Evolutionary conservation across 2,797 vertebrate genomes (phyloP), one percentile per base, ranked within the genome.

Genomic region (Epinephelus coioides): DNA sequence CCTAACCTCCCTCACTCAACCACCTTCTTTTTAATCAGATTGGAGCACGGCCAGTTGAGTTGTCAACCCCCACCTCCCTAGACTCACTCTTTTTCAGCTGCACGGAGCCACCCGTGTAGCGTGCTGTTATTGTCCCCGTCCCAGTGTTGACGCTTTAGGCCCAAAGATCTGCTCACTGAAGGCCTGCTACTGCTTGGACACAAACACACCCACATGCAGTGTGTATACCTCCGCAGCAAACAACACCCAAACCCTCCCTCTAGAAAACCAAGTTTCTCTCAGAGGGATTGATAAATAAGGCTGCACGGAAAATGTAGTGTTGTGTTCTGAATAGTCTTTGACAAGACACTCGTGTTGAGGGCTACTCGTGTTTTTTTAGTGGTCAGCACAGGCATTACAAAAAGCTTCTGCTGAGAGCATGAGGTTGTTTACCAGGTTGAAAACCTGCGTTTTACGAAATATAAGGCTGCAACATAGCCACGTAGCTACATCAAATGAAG

Each of bases 11-110:
- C 54, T 72, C 69, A 13, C 73, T 76, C 76, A 1, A 8, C 72
- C 82, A 61, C 72, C 73, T 69, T 57, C 51, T 69, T 73, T 84
- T 71, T 75, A 82, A 78, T 84, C 87, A 55, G 27, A 83, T 73
- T 85, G 86, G 85, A 84, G 62, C 68, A 2, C n/a, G 11, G 81
- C 78, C 90, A 86, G 79, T 87, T 61, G 13, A 82, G 83, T 76
- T 82, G 81, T 86, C 72, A 69, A 25, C 77, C 57, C 55, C 49
- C 63, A 8, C 34, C 2, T 9, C n/a, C 12, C 51, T 25, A 13
- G 9, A 10, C 40, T 63, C 56, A 46, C 69, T 67, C 69, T 73
- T 67, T 78, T 44, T 79, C 65, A 54, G 64, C 77, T 69, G 44
- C 67, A 40, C 69, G 75, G 46, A 69, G 54, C 73, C 68, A 62